Conservation (phyloP, 1,140 invertebrate species). For the Rhopalosiphum padi region DNA sequence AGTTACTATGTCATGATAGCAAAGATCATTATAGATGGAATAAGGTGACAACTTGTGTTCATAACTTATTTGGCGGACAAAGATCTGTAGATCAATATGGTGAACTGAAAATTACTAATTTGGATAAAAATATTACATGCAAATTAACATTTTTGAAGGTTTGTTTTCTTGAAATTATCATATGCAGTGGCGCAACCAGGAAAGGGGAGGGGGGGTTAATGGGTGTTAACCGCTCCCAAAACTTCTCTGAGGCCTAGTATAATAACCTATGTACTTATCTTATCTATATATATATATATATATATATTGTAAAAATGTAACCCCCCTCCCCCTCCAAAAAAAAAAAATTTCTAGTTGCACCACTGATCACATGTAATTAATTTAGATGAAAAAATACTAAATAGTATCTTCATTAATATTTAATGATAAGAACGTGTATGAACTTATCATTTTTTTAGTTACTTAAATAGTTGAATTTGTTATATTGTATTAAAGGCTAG, state of each 20-base stretch:
- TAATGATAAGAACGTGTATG: not conserved
- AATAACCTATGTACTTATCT: too few relatives aligned
- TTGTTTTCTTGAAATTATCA: slow-evolving; percentile 57
- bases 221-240: too few relatives aligned
- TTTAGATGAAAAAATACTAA: not conserved
- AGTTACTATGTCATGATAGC: slow-evolving; percentile 65
- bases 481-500: slow-evolving; percentile 68
- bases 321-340: too few relatives aligned
- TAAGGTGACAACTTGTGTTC: slow-evolving; percentile 88
- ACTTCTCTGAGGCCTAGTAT: too few relatives aligned
- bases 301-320: too few relatives aligned
- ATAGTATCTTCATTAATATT: not conserved
- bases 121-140: slow-evolving; percentile 69
- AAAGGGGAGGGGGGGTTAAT: too few relatives aligned
- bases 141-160: slow-evolving; percentile 86
- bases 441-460: not conserved
- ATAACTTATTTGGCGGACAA: slow-evolving; percentile 83
- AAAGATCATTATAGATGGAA: slow-evolving; percentile 81
- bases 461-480: not conserved
- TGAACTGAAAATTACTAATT: slow-evolving; percentile 74
- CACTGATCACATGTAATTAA: not conserved
- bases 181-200: not conserved
- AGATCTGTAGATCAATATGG: slow-evolving; percentile 89
- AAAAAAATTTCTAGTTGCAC: too few relatives aligned
- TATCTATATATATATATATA: too few relatives aligned